A percentile compares a stretch with the other conserved stretches of the same genome.
Evolutionary conservation across 2,113 vertebrate genomes (phyloP).

Genomic region (Rhadina sibilatrix): DNA sequence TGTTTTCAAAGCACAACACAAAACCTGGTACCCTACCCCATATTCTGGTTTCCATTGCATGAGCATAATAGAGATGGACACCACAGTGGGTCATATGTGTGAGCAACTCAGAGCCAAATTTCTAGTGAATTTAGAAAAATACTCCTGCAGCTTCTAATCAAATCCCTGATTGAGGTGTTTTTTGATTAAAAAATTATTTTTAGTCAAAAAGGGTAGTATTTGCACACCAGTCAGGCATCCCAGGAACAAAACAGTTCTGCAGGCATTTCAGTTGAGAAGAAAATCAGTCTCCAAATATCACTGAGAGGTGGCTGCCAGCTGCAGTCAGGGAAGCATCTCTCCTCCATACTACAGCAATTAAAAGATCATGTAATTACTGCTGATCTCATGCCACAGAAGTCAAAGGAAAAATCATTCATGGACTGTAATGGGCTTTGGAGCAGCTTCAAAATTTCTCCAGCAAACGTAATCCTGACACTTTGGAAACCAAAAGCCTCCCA

Average conservation of each 20-base stretch:
- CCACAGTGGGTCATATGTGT: background rate
- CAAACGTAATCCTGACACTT: background rate
- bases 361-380: slow-evolving; percentile 17
- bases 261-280: background rate
- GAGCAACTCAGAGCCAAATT: background rate
- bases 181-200: background rate
- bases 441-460: background rate
- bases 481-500: background rate
- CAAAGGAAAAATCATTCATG: slow-evolving; percentile 15
- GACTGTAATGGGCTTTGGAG: slow-evolving; percentile 2
- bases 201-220: background rate
- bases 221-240: background rate
- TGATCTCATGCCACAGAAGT: background rate
- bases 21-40: background rate
- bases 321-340: background rate
- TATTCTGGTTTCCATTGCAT: background rate
- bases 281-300: background rate
- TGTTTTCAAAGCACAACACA: background rate
- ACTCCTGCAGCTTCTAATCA: background rate
- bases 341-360: slow-evolving; percentile 25
- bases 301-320: background rate
- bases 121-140: background rate
- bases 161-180: fast-evolving
- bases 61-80: background rate
- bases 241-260: background rate